Percentiles rank a stretch among this genome's conserved stretches.
Conservation (phyloP, 2,888 invertebrate species). For the Lithophane semibrunnea region DNA sequence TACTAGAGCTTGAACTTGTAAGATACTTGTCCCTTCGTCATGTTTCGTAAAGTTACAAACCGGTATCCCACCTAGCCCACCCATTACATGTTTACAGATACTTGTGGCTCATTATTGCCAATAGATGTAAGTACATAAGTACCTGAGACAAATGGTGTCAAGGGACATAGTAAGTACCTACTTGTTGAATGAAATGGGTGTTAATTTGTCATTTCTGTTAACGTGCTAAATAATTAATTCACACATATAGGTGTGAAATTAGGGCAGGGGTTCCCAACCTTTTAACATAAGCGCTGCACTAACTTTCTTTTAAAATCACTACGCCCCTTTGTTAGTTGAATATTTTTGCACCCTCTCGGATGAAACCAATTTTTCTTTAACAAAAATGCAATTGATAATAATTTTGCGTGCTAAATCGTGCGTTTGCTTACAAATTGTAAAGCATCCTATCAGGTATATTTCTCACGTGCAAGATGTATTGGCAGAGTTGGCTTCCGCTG, state of each 20-base stretch:
- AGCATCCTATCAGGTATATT: slow-evolving; percentile 1
- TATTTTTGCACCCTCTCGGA: too few species aligned
- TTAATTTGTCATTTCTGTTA: not conserved
- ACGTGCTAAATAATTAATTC: not conserved
- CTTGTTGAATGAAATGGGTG: slow-evolving; percentile 1
- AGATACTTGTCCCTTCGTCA: not conserved
- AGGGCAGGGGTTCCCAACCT: too few species aligned
- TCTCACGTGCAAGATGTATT: slow-evolving; percentile 45
- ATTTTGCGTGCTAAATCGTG: not conserved
- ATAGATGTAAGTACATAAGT: slow-evolving; percentile 12
- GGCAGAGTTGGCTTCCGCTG: slow-evolving; percentile 49
- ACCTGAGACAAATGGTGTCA: slow-evolving; percentile 32
- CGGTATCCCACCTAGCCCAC: slow-evolving; percentile 7
- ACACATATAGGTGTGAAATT: too few species aligned
- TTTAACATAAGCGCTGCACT: too few species aligned
- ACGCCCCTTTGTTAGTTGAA: too few species aligned
- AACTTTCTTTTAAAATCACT: too few species aligned
- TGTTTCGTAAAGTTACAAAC: slow-evolving; percentile 37
- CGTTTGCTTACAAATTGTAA: slow-evolving; percentile 22
- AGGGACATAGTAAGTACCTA: not conserved
- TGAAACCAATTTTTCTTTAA: not conserved
- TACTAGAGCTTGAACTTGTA: not conserved
- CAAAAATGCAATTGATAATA: not conserved
- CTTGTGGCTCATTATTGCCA: slow-evolving; percentile 34
- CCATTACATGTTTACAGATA: slow-evolving; percentile 7